A percentile compares a stretch with the other conserved stretches of the same genome.
Evolutionary conservation across 2,113 vertebrate species (phyloP).

Genomic region (Oreochromis tanganicae): DNA sequence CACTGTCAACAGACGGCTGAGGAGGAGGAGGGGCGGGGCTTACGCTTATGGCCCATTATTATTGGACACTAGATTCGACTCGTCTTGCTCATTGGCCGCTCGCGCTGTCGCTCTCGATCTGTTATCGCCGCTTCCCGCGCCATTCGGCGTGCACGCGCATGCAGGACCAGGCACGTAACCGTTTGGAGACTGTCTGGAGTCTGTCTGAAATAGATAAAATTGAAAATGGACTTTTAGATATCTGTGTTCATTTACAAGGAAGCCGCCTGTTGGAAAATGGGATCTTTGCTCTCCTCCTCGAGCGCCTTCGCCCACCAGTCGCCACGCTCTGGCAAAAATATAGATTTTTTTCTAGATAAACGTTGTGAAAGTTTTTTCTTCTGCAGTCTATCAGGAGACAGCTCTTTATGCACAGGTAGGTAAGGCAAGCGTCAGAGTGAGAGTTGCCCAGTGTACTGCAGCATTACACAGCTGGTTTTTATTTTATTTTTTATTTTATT

Average conservation of each 20-base stretch:
- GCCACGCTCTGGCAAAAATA: background rate
- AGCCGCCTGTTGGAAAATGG: conserved; percentile 32
- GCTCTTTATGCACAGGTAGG: conserved; percentile 69
- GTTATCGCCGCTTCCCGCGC: conserved; percentile 54
- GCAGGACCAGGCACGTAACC: conserved; percentile 65
- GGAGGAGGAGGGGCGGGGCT: conserved; percentile 17
- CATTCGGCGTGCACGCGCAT: conserved; percentile 67
- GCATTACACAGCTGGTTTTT: background rate
- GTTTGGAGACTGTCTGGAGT: conserved; percentile 74
- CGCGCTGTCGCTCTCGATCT: conserved; percentile 40
- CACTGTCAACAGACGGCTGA: conserved; percentile 50
- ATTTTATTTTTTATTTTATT: background rate
- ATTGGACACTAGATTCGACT: conserved; percentile 23
- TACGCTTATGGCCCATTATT: background rate
- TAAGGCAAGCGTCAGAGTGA: conserved; percentile 42
- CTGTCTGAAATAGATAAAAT: conserved; percentile 76
- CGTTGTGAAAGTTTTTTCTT: conserved; percentile 65
- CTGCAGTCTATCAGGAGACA: conserved; percentile 56
- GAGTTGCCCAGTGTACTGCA: conserved; percentile 8
- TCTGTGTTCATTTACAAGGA: conserved; percentile 32
- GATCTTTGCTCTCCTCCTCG: background rate
- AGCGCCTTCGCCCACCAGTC: conserved; percentile 11
- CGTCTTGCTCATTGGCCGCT: conserved; percentile 32
- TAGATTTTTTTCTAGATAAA: conserved; percentile 24
- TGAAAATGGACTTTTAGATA: conserved; percentile 64